These are phyloP conservation scores for Galaxias olidus DNA, from an alignment of 2,797 vertebrate species.

Conservation along the genomic window DNA sequence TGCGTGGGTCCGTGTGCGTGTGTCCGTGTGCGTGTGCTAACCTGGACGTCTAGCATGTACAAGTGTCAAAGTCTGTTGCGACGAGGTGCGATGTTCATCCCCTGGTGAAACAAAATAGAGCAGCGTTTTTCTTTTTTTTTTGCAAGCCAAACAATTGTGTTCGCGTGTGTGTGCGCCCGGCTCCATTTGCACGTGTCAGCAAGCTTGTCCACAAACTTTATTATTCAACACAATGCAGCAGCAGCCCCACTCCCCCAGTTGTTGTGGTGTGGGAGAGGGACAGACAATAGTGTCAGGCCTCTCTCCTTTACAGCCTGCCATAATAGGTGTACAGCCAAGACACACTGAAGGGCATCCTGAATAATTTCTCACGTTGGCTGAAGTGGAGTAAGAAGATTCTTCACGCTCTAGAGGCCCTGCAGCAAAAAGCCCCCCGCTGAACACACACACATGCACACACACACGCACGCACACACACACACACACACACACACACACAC, in stretches of 20 bases:
- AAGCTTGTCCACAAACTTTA: too few relatives aligned
- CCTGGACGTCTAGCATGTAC: too few relatives aligned
- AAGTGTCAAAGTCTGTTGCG: too few relatives aligned
- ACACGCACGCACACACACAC: constrained; percentile 1
- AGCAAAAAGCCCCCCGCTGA: constrained; percentile 17
- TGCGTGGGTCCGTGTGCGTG: too few relatives aligned
- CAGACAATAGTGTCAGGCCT: background rate
- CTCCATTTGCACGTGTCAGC: too few relatives aligned
- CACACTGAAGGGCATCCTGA: constrained; percentile 29
- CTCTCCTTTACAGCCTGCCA: constrained; percentile 19
- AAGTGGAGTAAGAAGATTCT: constrained; percentile 30
- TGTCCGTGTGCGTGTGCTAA: too few relatives aligned
- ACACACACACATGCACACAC: background rate
- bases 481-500: background rate
- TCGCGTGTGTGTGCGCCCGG: too few relatives aligned
- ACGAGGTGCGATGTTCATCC: too few relatives aligned
- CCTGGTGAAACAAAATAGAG: too few relatives aligned
- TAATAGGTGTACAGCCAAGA: constrained; percentile 10
- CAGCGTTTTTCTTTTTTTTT: too few relatives aligned
- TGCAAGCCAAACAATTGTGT: too few relatives aligned
- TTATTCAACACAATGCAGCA: background rate
- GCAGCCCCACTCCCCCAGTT: constrained; percentile 11
- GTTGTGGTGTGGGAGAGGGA: constrained; percentile 9
- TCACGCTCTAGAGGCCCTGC: constrained; percentile 14
- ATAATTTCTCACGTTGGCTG: constrained; percentile 39